A percentile compares a stretch with the other conserved stretches of the same genome.
These are phyloP conservation scores for Tetheella fluctuosa DNA, from an alignment of 2,888 invertebrate species.

Conservation along the genomic window DNA sequence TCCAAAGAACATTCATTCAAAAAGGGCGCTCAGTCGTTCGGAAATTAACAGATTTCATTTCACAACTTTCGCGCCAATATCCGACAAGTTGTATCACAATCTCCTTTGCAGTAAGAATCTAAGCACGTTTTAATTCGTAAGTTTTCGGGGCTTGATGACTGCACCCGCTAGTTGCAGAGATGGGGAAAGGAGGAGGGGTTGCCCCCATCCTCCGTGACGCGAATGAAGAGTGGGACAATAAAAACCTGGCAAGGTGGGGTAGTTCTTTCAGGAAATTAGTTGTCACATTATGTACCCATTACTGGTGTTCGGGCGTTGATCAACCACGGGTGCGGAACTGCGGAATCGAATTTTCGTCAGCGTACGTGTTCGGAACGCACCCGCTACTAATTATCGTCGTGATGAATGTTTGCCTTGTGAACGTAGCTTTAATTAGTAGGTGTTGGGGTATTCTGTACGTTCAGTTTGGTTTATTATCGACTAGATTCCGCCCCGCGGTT, in stretches of 20 bases:
- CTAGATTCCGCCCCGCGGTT: no score
- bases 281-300: conserved; percentile 77
- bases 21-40: conserved; percentile 32
- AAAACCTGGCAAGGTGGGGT: conserved; percentile 63
- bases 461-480: background rate
- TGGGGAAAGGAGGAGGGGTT: conserved; percentile 23
- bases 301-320: conserved; percentile 58
- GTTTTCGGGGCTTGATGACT: conserved; percentile 73
- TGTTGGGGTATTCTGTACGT: background rate
- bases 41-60: conserved; percentile 51
- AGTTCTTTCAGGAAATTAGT: conserved; percentile 77
- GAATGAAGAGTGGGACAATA: conserved; percentile 68
- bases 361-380: conserved; percentile 42
- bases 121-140: conserved; percentile 79
- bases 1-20: conserved; percentile 25
- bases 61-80: conserved; percentile 26
- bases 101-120: conserved; percentile 50
- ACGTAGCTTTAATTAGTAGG: conserved; percentile 24
- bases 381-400: conserved; percentile 41
- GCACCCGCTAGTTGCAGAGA: conserved; percentile 47
- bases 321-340: conserved; percentile 38
- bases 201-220: conserved; percentile 56
- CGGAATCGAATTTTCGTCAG: conserved; percentile 41
- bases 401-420: conserved; percentile 42
- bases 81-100: conserved; percentile 37